Conservation (phyloP, 2,888 invertebrate species). For the Heliothis peltigera region DNA sequence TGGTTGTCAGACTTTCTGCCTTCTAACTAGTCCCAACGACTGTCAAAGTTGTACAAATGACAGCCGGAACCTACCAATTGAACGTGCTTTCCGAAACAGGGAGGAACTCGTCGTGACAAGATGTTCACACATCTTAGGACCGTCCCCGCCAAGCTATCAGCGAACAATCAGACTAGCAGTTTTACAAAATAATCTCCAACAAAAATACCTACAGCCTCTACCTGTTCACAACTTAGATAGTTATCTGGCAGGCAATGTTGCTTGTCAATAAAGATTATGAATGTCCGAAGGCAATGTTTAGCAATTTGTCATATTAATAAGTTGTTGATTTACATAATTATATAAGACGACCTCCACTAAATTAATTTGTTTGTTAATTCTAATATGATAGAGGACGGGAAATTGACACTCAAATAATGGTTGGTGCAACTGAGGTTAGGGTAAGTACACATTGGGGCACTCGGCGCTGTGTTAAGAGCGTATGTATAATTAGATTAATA, state of each 20-base stretch:
- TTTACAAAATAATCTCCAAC: background rate
- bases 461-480: too few relatives aligned
- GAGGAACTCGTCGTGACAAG: too few relatives aligned
- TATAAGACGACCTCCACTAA: conserved; percentile 1
- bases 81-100: too few relatives aligned
- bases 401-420: background rate
- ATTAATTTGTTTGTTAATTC: conserved; percentile 9
- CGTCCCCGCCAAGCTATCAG: too few relatives aligned
- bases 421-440: too few relatives aligned
- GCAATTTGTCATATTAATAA: conserved; percentile 17
- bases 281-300: conserved; percentile 21
- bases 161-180: background rate
- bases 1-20: too few relatives aligned
- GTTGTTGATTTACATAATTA: conserved; percentile 24
- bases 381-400: background rate
- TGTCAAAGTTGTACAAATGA: too few relatives aligned
- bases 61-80: too few relatives aligned
- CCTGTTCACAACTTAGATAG: background rate
- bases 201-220: background rate
- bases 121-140: too few relatives aligned
- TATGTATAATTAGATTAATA: too few relatives aligned
- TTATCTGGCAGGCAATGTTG: background rate
- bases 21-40: too few relatives aligned
- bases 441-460: too few relatives aligned
- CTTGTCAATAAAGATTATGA: conserved; percentile 16